Evolutionary conservation across 2,797 vertebrate genomes (phyloP).

Genomic region (Danio jaintianensis): DNA sequence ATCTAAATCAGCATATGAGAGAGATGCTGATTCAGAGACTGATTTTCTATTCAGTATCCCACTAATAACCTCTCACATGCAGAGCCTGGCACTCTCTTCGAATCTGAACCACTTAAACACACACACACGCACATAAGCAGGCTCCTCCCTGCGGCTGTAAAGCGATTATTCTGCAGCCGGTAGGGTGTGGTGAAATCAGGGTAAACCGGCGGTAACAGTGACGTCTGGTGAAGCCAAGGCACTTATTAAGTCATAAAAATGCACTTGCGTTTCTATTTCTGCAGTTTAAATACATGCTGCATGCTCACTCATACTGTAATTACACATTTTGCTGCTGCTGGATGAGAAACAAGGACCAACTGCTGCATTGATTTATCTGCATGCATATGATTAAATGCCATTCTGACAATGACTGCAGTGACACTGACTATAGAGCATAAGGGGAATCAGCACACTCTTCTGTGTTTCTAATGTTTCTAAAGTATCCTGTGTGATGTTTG

Average conservation of each 20-base stretch:
- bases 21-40: background rate
- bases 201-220: constrained; percentile 57
- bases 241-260: constrained; percentile 77
- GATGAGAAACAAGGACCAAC: background rate
- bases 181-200: constrained; percentile 70
- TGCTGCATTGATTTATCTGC: background rate
- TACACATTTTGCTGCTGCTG: constrained; percentile 56
- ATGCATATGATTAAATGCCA: background rate
- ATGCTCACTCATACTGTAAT: constrained; percentile 72
- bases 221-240: constrained; percentile 72
- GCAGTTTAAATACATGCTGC: constrained; percentile 75
- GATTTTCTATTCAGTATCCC: background rate
- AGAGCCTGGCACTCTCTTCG: background rate
- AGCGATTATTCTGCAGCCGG: constrained; percentile 49
- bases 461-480: background rate
- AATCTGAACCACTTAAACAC: background rate
- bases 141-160: constrained; percentile 22
- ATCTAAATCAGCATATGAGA: background rate
- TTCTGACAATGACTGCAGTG: background rate
- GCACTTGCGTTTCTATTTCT: constrained; percentile 74
- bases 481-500: background rate
- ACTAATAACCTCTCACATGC: background rate
- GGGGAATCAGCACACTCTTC: background rate
- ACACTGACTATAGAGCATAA: background rate
- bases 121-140: background rate